phyloP scores from a whole-genome alignment of 2,888 invertebrate species.

The Conops quadrifasciatus region DNA sequence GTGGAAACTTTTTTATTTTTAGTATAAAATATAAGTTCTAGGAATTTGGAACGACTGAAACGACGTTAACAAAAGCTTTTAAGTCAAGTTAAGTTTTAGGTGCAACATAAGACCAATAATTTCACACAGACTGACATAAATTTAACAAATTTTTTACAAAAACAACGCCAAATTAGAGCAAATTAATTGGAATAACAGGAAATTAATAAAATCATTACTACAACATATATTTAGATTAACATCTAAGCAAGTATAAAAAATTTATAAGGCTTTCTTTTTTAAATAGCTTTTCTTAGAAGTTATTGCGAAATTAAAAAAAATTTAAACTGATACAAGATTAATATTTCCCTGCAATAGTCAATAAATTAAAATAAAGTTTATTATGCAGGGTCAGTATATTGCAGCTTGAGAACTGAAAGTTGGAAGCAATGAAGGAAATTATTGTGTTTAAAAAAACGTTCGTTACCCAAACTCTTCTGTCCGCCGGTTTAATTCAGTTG shows the following conservation, averaged over 20 bases:
- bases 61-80: neutral
- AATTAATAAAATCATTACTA: too few relatives aligned
- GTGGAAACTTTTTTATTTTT: neutral
- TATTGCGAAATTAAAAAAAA: neutral
- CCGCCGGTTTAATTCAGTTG: constrained; percentile 22
- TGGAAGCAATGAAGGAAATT: constrained; percentile 41
- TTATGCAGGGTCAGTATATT: too few relatives aligned
- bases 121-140: constrained; percentile 6
- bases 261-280: too few relatives aligned
- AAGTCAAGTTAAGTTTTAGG: neutral
- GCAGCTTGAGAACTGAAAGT: too few relatives aligned
- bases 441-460: constrained; percentile 33
- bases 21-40: neutral
- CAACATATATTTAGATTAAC: too few relatives aligned
- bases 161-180: neutral
- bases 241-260: too few relatives aligned
- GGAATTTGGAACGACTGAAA: neutral
- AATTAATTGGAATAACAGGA: neutral
- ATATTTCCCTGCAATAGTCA: neutral
- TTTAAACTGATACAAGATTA: neutral
- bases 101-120: neutral
- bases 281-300: too few relatives aligned
- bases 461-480: neutral
- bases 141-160: constrained; percentile 18
- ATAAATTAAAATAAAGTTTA: neutral